Evolutionary conservation across 1,140 invertebrate genomes (phyloP), one percentile per base, ranked within the genome.

Genomic region (Thaumetopoea pityocampa): DNA sequence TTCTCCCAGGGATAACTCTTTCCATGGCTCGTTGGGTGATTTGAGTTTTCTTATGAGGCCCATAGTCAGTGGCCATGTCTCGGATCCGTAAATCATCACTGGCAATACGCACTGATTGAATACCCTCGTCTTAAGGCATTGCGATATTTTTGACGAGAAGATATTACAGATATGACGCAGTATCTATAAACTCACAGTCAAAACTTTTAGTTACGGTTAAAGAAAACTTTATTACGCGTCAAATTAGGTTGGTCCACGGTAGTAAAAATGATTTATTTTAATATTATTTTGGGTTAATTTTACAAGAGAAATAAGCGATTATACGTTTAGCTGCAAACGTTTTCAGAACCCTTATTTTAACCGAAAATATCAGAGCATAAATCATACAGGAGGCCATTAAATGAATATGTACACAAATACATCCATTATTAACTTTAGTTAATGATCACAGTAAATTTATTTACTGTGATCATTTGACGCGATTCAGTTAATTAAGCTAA

Each of bases 381-480:
- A 40, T 66, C 59, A 62, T 66, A 55, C 49, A 50, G 55, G 56
- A 54, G 49, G 54, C 36, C 42, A 45, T 57, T 54, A 54, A 54
- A 51, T 68, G 59, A 65, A 65, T 62, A 62, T 62, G 58, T 57
- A 63, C 55, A 37, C 19, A 46, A 29, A 27, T 40, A 47, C 47
- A 46, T 47, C 28, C 36, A 30, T 40, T 32, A 38, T 53, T 42
- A 52, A 30, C 46, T 1, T 6, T 14, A 28, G n/a, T 14, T n/a
- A 18, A 11, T 14, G 11, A 29, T 17, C 17, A 9, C 8, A 24
- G 11, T 24, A 28, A 20, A 20, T 40, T 40, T 28, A 27, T 16
- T 37, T 27, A 28, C 22, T 19, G n/a, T n/a, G n/a, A n/a, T n/a
- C n/a, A n/a, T n/a, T n/a, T n/a, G n/a, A n/a, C n/a, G n/a, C n/a